Conservation (phyloP, 2,113 vertebrate genomes). For the Pimephales promelas region DNA sequence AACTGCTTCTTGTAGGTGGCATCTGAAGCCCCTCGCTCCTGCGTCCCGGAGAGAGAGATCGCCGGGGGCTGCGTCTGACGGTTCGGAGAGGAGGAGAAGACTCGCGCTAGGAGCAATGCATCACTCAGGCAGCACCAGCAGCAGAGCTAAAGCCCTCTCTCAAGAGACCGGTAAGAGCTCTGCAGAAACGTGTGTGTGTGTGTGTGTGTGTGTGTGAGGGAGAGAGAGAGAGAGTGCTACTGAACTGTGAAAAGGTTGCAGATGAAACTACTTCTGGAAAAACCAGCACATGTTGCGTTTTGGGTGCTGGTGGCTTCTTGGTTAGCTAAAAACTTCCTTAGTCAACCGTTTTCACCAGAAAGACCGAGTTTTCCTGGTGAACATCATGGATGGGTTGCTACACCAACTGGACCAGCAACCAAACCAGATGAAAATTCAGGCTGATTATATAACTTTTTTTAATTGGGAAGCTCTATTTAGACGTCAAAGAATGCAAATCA, state of each 20-base stretch:
- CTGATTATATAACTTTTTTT: too few relatives aligned
- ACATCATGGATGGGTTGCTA: not conserved
- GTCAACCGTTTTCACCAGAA: not conserved
- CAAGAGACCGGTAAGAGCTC: constrained; percentile 91
- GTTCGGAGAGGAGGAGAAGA: constrained; percentile 68
- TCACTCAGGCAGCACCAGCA: constrained; percentile 83
- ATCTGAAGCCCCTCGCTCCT: constrained; percentile 28
- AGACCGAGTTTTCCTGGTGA: not conserved
- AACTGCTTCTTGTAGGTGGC: constrained; percentile 29
- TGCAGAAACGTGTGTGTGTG: constrained; percentile 32
- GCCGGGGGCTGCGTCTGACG: constrained; percentile 3
- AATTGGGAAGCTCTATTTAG: not conserved
- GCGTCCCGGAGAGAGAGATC: constrained; percentile 37
- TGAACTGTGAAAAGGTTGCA: not conserved
- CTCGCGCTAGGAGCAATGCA: constrained; percentile 86
- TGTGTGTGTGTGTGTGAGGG: too few relatives aligned
- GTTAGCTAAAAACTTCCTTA: not conserved
- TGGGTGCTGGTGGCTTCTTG: not conserved
- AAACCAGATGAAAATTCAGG: not conserved
- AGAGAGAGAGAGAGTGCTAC: constrained; percentile 22
- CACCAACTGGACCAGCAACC: not conserved
- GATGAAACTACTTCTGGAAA: constrained; percentile 25
- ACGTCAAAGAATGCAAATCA: not conserved
- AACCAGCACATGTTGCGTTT: not conserved
- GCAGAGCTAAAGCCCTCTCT: constrained; percentile 93